phyloP scores from a whole-genome alignment of 2,888 invertebrate species.

The Pterobdella sp. region DNA sequence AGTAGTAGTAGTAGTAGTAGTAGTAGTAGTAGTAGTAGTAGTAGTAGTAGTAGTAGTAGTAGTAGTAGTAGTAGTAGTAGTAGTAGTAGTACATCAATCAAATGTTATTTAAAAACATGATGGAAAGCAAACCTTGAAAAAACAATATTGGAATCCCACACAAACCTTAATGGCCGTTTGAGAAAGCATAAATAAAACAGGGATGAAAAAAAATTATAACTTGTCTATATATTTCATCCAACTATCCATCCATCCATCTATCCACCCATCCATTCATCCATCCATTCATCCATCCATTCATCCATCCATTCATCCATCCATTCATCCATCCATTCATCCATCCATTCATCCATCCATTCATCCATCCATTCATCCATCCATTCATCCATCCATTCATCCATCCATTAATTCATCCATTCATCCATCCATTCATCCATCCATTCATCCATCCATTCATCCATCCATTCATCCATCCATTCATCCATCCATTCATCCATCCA shows the following conservation, averaged over 20 bases:
- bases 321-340: conserved; percentile 16
- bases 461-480: conserved; percentile 16
- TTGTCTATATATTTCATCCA: background rate
- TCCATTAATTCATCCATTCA: conserved; percentile 12
- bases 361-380: conserved; percentile 16
- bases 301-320: conserved; percentile 16
- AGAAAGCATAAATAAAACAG: too few relatives aligned
- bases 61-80: conserved; percentile 22
- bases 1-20: background rate
- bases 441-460: conserved; percentile 16
- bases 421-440: conserved; percentile 13
- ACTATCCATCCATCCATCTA: background rate
- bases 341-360: conserved; percentile 13
- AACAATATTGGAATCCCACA: too few relatives aligned
- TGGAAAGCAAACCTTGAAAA: too few relatives aligned
- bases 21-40: background rate
- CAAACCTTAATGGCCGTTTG: too few relatives aligned
- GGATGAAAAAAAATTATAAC: too few relatives aligned
- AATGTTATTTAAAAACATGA: too few relatives aligned
- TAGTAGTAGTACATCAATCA: conserved; percentile 19
- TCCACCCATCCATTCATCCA: conserved; percentile 16
- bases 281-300: conserved; percentile 13
- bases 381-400: conserved; percentile 16
- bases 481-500: conserved; percentile 14
- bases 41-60: conserved; percentile 22